Percentiles rank a stretch among this genome's conserved stretches.
phyloP scores from a whole-genome alignment of 2,888 invertebrate genomes.

The Mythimna impura region DNA sequence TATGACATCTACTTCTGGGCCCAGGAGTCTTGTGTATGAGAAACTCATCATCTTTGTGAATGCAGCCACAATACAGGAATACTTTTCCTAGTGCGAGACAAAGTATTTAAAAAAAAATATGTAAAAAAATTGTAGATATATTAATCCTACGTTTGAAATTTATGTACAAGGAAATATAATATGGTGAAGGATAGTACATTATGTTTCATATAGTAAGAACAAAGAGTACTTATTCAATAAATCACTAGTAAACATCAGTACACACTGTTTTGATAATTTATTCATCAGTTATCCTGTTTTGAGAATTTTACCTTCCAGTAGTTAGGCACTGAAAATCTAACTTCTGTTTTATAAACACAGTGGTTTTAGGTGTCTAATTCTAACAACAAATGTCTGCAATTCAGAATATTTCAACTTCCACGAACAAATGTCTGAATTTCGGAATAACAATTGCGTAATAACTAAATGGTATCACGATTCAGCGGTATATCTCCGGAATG shows the following conservation, averaged over 20 bases:
- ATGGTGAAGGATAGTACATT: not conserved
- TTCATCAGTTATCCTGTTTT: not conserved
- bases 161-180: no score
- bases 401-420: not conserved
- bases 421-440: not conserved
- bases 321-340: no score
- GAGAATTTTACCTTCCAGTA: not conserved
- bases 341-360: not conserved
- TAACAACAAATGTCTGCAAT: not conserved
- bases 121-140: no score
- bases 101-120: no score
- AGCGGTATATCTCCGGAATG: conserved; percentile 28
- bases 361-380: not conserved
- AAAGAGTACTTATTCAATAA: not conserved
- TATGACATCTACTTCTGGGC: no score
- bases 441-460: not conserved
- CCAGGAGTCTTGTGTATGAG: no score
- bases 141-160: no score
- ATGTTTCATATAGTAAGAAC: not conserved
- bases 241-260: not conserved
- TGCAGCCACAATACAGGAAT: no score
- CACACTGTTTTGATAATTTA: not conserved
- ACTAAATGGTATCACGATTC: conserved; percentile 15
- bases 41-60: no score
- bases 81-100: no score